Evolutionary conservation across 2,113 vertebrate genomes (phyloP), one percentile per base, ranked within the genome.

Genomic region (Solea senegalensis): DNA sequence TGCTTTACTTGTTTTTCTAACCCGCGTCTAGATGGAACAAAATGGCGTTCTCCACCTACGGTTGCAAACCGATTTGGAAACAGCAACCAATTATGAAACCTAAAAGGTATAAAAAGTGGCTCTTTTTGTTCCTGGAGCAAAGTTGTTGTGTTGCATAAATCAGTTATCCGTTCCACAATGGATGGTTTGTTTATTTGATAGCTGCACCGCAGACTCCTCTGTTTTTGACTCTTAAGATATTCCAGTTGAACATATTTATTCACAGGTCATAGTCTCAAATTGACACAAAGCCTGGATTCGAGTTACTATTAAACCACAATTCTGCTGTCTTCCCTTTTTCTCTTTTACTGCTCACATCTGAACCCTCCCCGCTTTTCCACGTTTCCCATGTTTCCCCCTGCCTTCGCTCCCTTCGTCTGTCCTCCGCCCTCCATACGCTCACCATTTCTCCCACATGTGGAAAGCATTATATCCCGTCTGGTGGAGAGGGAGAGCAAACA

Each of bases 381-480:
- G 63, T 27, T 75, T 61, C 60, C 65, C 14, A 62, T 9, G 8
- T 41, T 56, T 41, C 21, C 43, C 27, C 59, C 41, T 15, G 28
- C 14, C 8, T 40, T n/a, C 49, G 45, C 58, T 60, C 72, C 34
- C 27, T 26, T 67, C 55, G 50, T 41, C 16, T 26, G 66, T 78
- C 61, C 73, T 59, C 76, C 55, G 45, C 69, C 69, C 69, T 53
- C 61, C 15, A 8, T 76, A 45, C 67, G 26, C 68, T 80, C 59
- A 48, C 46, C 63, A 65, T 77, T 55, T 43, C 78, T 70, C 74
- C 81, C 90, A 92, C 93, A 94, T 92, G 92, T 94, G 93, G 92
- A 93, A 94, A 88, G 82, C 88, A 94, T 94, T 94, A 94, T 91
- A 87, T 92, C 86, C 91, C 91, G 92, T 94, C 92, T 94, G 89